These are phyloP conservation scores for Hippocampus zosterae DNA, from an alignment of 2,113 vertebrate genomes.

Conservation along the genomic window DNA sequence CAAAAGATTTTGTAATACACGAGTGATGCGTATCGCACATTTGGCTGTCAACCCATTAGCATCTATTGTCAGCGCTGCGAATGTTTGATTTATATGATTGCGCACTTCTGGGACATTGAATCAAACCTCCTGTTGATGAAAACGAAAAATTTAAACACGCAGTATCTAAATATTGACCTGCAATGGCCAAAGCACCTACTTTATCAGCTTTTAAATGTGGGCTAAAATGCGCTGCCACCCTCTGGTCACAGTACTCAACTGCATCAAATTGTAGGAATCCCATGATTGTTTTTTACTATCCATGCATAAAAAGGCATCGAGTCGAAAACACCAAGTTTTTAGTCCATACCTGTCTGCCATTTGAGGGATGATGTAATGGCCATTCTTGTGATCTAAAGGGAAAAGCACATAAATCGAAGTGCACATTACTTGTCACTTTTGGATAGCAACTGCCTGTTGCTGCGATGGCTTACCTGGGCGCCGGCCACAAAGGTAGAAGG, in stretches of 20 bases:
- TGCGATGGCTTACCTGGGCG: slow-evolving; percentile 82
- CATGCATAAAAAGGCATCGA: neutral
- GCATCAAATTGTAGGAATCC: slow-evolving; percentile 21
- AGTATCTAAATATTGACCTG: slow-evolving; percentile 10
- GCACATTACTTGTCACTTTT: neutral
- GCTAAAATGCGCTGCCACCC: slow-evolving; percentile 44
- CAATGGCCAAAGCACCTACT: slow-evolving; percentile 3
- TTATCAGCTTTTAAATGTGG: slow-evolving; percentile 8
- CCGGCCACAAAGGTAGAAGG: slow-evolving; percentile 94
- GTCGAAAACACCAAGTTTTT: neutral
- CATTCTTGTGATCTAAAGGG: slow-evolving; percentile 92
- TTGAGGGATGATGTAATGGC: slow-evolving; percentile 98
- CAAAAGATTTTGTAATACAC: neutral
- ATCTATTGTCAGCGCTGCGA: slow-evolving; percentile 14
- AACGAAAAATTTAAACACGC: slow-evolving; percentile 19
- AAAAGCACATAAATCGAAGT: slow-evolving; percentile 5
- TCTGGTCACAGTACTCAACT: slow-evolving; percentile 56
- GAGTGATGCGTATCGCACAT: neutral
- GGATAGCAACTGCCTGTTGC: neutral
- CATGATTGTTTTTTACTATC: slow-evolving; percentile 17
- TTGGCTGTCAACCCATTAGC: neutral
- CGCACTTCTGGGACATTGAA: slow-evolving; percentile 21
- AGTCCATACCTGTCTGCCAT: slow-evolving; percentile 95
- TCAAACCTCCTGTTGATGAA: slow-evolving; percentile 11
- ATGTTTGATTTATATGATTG: slow-evolving; percentile 30